Percentiles rank a stretch among this genome's conserved stretches.
phyloP scores from a whole-genome alignment of 2,113 vertebrate genomes.

The Sinocyclocheilus rhinocerous region DNA sequence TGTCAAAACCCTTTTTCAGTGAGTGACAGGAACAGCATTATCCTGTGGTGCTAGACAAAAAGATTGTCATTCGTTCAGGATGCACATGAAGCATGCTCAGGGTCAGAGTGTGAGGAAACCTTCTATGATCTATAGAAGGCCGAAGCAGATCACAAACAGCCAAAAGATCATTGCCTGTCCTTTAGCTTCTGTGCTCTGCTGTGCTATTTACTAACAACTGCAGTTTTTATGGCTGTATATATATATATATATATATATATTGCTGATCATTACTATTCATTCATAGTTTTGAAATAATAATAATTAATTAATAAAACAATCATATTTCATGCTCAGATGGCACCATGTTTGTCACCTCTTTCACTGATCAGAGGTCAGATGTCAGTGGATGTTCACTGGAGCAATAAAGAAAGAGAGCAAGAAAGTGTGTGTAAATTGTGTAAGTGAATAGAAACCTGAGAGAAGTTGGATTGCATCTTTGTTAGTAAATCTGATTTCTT shows the following conservation, averaged over 20 bases:
- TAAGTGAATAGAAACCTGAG: constrained; percentile 39
- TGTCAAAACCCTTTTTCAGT: background rate
- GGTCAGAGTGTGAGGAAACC: constrained; percentile 46
- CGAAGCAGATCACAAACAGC: constrained; percentile 50
- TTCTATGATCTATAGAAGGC: constrained; percentile 70
- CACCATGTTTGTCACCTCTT: background rate
- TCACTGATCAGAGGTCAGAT: background rate
- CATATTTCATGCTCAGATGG: background rate
- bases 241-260: background rate
- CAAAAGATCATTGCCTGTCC: constrained; percentile 53
- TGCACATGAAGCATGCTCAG: constrained; percentile 61
- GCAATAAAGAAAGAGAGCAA: background rate
- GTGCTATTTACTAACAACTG: constrained; percentile 75
- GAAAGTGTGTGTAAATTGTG: background rate
- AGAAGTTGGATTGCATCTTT: constrained; percentile 61
- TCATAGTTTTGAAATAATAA: background rate
- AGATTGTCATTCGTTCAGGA: constrained; percentile 31
- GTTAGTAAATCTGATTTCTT: constrained; percentile 77
- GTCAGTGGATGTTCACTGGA: background rate
- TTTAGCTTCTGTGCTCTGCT: constrained; percentile 36
- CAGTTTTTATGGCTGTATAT: constrained; percentile 47
- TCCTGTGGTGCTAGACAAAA: background rate
- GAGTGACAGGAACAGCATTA: background rate
- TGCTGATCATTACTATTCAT: background rate
- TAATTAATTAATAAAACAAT: background rate